Base-by-base conservation (phyloP, 2,888 invertebrate genomes). In the Drosophila quinaria region DNA sequence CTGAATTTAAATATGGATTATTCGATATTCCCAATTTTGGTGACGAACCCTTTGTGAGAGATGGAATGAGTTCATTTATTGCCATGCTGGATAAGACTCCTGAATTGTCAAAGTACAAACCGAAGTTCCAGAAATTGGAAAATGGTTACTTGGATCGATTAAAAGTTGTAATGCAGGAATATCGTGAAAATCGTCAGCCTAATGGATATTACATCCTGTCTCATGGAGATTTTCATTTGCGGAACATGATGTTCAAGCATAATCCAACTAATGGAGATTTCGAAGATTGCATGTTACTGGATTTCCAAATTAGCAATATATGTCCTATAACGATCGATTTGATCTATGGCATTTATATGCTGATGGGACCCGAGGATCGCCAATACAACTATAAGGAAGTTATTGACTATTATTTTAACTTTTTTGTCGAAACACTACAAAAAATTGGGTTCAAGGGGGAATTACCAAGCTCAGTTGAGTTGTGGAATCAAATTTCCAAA, bases 1-100 rank as follows among this genome's bases (percentile, higher is more conserved):
- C 58, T 3, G 77, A 78, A 19, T 13, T 92, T 92, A 13, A 90
- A 92, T 0, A 93, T 91, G 6, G 86, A 89, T 29, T 93, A 90
- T 65, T 76, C 81, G 19, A 91, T 44, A 6, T 78, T 69, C 62
- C 80, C 0, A 42, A 33, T 2, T 0, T 76, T 2, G 0, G 19
- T 0, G 13, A 76, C 0, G 77, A 78, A 15, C 60, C 70, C 0
- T 65, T 85, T 37, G 46, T 76, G 9, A 60, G 46, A 4, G 58
- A 50, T 49, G 65, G 74, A 5, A 74, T 74, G 46, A 69, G 68
- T 0, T 59, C 66, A 10, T 81, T 84, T 10, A 68, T 85, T 35
- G 55, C 81, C n/a, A 41, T 59, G 49, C 60, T 84, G 1, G 61
- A 74, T 1, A 50, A 25, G 25, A 46, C 42, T 42, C 75, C 68